A percentile compares a stretch with the other conserved stretches of the same genome.
Conservation (phyloP, 2,797 vertebrate species). For the Taeniopygia guttata region DNA sequence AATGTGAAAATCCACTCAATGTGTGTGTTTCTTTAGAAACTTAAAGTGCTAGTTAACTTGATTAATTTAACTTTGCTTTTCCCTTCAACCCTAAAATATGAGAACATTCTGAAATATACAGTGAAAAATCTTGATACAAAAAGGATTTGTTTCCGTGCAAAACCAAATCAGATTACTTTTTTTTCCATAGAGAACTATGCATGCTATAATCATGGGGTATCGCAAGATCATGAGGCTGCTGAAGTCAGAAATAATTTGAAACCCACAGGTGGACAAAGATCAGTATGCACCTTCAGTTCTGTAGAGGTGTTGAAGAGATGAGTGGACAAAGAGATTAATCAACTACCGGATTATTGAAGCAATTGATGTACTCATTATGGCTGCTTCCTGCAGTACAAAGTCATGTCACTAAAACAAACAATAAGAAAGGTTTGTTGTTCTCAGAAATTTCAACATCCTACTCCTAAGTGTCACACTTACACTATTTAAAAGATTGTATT, state of each 20-base stretch:
- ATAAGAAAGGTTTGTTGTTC: background rate
- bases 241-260: background rate
- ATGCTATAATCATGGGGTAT: background rate
- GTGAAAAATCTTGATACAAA: background rate
- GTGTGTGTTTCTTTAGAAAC: background rate
- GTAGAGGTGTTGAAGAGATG: background rate
- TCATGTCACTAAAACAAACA: background rate
- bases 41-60: background rate
- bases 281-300: background rate
- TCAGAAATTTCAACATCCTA: background rate
- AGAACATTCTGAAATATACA: background rate
- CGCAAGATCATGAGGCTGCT: background rate
- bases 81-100: background rate
- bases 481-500: background rate
- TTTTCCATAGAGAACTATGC: background rate
- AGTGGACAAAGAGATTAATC: background rate
- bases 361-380: background rate
- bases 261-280: background rate
- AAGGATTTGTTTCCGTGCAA: background rate
- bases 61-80: background rate
- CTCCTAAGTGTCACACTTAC: background rate
- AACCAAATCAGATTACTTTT: background rate
- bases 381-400: background rate
- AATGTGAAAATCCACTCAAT: slow-evolving; percentile 13
- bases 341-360: background rate